Percentiles rank a stretch among this genome's conserved stretches.
Evolutionary conservation across 2,113 vertebrate species (phyloP).

Genomic region (Rhea americana): DNA sequence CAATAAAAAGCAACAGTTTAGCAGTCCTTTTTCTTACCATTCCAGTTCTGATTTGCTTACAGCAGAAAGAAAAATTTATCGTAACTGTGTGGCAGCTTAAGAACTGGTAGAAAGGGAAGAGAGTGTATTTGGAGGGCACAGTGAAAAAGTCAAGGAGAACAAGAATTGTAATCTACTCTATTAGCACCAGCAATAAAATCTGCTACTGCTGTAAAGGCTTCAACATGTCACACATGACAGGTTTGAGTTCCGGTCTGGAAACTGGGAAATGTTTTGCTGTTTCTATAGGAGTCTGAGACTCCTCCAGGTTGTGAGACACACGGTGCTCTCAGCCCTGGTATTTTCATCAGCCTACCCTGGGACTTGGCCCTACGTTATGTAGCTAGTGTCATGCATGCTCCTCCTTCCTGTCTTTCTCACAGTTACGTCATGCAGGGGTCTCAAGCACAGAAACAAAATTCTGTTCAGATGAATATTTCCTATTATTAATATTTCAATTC

Average conservation of each 20-base stretch:
- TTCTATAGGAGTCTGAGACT: background rate
- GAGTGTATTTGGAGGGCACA: background rate
- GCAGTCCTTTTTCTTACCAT: background rate
- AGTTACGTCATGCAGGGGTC: background rate
- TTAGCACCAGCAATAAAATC: background rate
- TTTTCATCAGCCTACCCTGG: background rate
- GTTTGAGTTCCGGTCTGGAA: background rate
- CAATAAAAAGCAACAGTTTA: background rate
- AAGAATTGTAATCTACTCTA: background rate
- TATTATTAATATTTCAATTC: background rate
- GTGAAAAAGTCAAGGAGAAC: background rate
- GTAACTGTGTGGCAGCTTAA: background rate
- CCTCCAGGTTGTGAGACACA: background rate
- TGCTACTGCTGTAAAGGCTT: background rate
- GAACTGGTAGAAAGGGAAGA: background rate
- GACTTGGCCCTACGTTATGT: fast-evolving
- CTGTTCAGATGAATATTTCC: background rate
- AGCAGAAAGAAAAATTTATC: background rate
- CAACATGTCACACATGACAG: background rate
- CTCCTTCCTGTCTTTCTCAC: background rate
- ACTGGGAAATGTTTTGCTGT: background rate
- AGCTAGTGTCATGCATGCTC: background rate
- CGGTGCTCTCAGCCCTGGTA: background rate
- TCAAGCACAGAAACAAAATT: background rate
- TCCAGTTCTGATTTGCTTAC: background rate